Conservation (phyloP, 2,797 vertebrate species). For the Scleropages formosus region DNA sequence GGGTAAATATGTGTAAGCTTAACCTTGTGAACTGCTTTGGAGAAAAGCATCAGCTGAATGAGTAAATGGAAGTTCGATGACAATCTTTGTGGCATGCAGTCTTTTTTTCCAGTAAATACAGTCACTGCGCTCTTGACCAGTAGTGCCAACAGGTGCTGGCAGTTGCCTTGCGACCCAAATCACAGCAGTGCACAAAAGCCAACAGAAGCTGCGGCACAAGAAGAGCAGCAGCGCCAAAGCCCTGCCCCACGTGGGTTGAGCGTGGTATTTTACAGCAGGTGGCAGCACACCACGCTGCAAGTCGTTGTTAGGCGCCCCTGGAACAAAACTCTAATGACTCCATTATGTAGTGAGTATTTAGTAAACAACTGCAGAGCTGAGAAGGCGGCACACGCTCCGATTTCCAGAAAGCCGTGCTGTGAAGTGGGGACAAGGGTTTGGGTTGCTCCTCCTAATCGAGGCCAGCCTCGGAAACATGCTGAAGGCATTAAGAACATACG, state of each 20-base stretch:
- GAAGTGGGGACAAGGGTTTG: conserved; percentile 41
- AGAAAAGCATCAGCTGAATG: too few relatives aligned
- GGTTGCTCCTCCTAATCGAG: conserved; percentile 47
- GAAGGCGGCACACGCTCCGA: conserved; percentile 39
- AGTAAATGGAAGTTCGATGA: too few relatives aligned
- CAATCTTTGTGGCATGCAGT: too few relatives aligned
- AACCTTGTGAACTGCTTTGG: too few relatives aligned
- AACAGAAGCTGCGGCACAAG: too few relatives aligned
- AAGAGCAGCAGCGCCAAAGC: too few relatives aligned
- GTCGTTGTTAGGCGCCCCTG: background rate
- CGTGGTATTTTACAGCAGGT: background rate
- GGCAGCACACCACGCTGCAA: conserved; percentile 8
- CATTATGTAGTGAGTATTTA: conserved; percentile 48
- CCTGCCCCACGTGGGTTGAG: background rate
- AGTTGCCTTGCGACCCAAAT: too few relatives aligned
- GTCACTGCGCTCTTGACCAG: too few relatives aligned
- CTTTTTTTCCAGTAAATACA: too few relatives aligned
- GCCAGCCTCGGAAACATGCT: conserved; percentile 44
- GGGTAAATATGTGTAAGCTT: too few relatives aligned
- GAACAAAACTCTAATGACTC: conserved; percentile 41
- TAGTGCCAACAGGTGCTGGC: too few relatives aligned
- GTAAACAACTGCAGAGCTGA: conserved; percentile 47
- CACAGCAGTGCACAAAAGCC: too few relatives aligned
- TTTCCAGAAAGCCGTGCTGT: conserved; percentile 36
- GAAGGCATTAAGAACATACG: conserved; percentile 51